Evolutionary conservation across 2,113 vertebrate species (phyloP), one percentile per base, ranked within the genome.

Genomic region (Gallinago jamesoni): DNA sequence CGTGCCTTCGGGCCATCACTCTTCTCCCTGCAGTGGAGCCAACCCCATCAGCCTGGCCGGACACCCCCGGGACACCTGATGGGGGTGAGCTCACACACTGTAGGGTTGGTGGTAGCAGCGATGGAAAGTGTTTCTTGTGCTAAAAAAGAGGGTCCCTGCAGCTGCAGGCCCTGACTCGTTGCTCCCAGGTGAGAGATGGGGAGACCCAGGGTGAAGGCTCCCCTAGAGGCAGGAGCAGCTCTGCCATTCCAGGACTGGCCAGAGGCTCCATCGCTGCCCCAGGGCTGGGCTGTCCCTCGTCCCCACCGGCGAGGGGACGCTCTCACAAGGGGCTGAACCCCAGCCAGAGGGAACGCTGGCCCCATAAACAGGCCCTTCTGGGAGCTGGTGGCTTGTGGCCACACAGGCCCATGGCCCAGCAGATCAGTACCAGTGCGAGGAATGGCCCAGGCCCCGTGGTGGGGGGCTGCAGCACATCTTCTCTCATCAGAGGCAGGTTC

Each of bases 311-410:
- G 28, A 66, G 37, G 33, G 3, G 27, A 53, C 0, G 2, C 27
- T 35, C 72, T 24, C 35, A 1, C 56, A 33, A 23, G 33, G 39
- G 24, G 17, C 35, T 18, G 11, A 39, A 63, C 25, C 60, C 59
- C 1, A 1, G 66, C 0, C 3, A 31, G n/a, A 16, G 7, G 17
- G 41, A 73, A 18, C 1, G 3, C 10, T 3, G 2, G 8, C 18
- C 28, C 28, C 2, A 0, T 27, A 28, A 50, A 5, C 41, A 18
- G 17, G 22, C 12, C 35, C 8, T 47, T 6, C 6, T 3, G 3
- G 31, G 4, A 57, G 37, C 35, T 41, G 17, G 62, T 31, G 4
- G 33, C 25, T 76, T 17, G 27, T 5, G 1, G 7, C 16, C 10
- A 47, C 39, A 5, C 21, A 19, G 28, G 27, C 14, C 11, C 4